Percentiles rank a stretch among this genome's conserved stretches.
These are phyloP conservation scores for Megastigmus dorsalis DNA, from an alignment of 2,888 invertebrate genomes.

Conservation along the genomic window DNA sequence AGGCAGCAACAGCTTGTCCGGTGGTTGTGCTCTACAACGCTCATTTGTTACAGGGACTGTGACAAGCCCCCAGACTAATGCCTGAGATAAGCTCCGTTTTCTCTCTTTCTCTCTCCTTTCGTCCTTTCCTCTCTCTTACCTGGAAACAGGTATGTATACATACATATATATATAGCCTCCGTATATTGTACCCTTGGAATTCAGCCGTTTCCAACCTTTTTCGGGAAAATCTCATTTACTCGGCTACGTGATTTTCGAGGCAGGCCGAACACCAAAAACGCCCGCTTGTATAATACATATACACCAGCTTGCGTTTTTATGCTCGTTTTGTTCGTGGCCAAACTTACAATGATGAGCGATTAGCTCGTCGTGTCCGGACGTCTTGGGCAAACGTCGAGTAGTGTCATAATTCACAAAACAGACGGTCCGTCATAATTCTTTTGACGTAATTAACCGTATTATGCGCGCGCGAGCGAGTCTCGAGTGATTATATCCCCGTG, in stretches of 20 bases:
- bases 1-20: neutral
- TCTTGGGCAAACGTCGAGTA: no score
- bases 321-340: conserved; percentile 30
- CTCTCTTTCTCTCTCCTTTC: no score
- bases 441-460: no score
- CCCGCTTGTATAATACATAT: no score
- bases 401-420: no score
- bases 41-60: conserved; percentile 45
- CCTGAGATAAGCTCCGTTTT: conserved; percentile 44
- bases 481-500: no score
- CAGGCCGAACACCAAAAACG: no score
- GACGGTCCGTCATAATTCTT: no score
- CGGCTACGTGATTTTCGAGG: conserved; percentile 33
- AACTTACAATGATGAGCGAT: conserved; percentile 24
- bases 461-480: no score
- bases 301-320: neutral
- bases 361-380: no score
- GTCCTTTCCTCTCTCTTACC: no score
- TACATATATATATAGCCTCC: neutral
- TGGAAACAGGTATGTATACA: conserved; percentile 40
- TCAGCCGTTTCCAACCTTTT: neutral
- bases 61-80: conserved; percentile 50
- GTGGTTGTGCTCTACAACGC: conserved; percentile 16
- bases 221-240: conserved; percentile 34
- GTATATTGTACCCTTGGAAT: neutral